Conservation (phyloP, 1,140 invertebrate genomes). For the Homalodisca vitripennis region DNA sequence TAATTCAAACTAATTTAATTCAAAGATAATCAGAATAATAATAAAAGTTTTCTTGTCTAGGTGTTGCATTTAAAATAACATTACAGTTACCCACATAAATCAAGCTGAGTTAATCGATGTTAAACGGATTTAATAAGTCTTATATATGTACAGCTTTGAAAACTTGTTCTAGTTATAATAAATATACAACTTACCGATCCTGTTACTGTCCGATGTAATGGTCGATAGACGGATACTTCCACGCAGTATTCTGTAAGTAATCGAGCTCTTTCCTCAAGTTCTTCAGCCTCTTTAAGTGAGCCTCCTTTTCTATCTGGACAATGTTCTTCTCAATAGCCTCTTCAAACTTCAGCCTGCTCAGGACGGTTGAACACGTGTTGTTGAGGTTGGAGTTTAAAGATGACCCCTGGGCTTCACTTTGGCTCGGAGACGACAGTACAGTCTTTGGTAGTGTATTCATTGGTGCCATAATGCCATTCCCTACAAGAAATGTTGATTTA, state of each 20-base stretch:
- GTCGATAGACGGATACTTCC: slow-evolving; percentile 52
- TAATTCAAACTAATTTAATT: too few species aligned
- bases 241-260: slow-evolving; percentile 50
- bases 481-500: background rate
- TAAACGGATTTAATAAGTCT: too few species aligned
- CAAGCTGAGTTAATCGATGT: too few species aligned
- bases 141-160: too few species aligned
- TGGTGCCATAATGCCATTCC: slow-evolving; percentile 22
- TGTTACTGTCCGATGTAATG: slow-evolving; percentile 51
- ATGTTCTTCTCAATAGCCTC: slow-evolving; percentile 28
- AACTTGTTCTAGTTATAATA: too few species aligned
- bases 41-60: too few species aligned
- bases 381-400: background rate
- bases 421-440: slow-evolving; percentile 30
- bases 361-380: slow-evolving; percentile 2
- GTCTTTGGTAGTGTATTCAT: slow-evolving; percentile 29
- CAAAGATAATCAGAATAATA: too few species aligned
- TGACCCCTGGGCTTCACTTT: slow-evolving; percentile 22
- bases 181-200: too few species aligned
- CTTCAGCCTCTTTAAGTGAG: slow-evolving; percentile 49
- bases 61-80: too few species aligned
- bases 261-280: slow-evolving; percentile 50
- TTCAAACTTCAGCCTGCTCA: slow-evolving; percentile 29
- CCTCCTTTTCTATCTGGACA: slow-evolving; percentile 40
- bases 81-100: too few species aligned